Evolutionary conservation across 2,797 vertebrate genomes (phyloP).

Genomic region (Anguilla megastoma): DNA sequence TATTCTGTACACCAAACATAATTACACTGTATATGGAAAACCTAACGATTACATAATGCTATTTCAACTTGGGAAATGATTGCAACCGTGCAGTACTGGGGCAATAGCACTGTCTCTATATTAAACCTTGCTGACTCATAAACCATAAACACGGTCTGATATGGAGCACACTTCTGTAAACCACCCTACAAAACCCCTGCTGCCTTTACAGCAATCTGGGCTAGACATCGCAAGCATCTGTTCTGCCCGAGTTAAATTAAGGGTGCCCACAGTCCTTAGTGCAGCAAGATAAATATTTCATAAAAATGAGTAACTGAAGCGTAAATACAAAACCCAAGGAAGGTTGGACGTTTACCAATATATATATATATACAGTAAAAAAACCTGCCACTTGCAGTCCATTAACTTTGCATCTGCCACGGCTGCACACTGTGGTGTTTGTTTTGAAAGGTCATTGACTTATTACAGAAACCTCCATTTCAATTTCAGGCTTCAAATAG

Average conservation of each 20-base stretch:
- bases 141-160: too few relatives aligned
- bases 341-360: not conserved
- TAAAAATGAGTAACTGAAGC: not conserved
- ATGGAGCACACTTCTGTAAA: too few relatives aligned
- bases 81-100: too few relatives aligned
- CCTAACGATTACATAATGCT: too few relatives aligned
- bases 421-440: not conserved
- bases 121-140: too few relatives aligned
- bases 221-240: not conserved
- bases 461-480: not conserved
- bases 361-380: not conserved
- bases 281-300: slow-evolving; percentile 1
- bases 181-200: not conserved
- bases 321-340: not conserved
- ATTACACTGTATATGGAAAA: too few relatives aligned
- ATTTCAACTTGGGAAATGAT: too few relatives aligned
- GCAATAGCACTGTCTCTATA: too few relatives aligned
- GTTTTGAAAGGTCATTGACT: not conserved
- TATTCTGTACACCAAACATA: too few relatives aligned
- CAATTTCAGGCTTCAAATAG: not conserved
- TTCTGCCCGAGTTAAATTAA: not conserved
- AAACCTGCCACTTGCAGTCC: not conserved
- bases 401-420: not conserved
- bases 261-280: not conserved
- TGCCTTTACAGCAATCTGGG: not conserved